phyloP scores from a whole-genome alignment of 2,113 vertebrate species.

The Sylvilagus bachmani region DNA sequence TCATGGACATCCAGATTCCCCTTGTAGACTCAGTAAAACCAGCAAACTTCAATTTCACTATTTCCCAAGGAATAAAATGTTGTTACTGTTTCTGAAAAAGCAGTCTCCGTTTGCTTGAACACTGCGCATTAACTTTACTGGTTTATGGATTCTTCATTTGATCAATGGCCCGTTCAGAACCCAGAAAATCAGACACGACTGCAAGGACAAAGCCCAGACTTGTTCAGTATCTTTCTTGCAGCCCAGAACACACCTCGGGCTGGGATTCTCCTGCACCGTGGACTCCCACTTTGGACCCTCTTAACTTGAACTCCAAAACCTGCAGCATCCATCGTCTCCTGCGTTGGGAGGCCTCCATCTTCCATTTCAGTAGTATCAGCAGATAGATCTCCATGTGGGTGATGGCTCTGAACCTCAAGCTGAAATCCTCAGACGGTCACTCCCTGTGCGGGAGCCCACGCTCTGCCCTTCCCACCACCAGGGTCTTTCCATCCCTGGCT shows the following conservation, averaged over 20 bases:
- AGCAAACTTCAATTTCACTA: conserved; percentile 20
- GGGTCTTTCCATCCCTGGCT: neutral
- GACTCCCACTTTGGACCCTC: neutral
- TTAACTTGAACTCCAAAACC: neutral
- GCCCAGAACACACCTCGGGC: neutral
- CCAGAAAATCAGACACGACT: neutral
- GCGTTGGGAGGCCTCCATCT: neutral
- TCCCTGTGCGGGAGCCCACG: neutral
- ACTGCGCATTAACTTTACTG: neutral
- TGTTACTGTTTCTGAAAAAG: conserved; percentile 2
- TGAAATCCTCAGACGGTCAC: rapidly evolving
- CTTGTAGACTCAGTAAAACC: neutral
- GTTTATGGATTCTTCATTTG: conserved; percentile 45
- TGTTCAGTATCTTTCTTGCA: neutral
- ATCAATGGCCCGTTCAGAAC: neutral
- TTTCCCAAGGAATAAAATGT: conserved; percentile 1
- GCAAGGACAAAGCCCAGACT: neutral
- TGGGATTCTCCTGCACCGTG: neutral
- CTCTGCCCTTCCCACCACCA: rapidly evolving
- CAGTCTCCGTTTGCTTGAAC: neutral
- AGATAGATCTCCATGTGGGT: neutral
- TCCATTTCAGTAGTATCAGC: neutral
- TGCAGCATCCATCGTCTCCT: neutral
- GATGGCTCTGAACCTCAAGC: neutral
- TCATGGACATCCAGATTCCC: neutral